Evolutionary conservation across 2,113 vertebrate genomes (phyloP).

Genomic region (Laterallus jamaicensis): DNA sequence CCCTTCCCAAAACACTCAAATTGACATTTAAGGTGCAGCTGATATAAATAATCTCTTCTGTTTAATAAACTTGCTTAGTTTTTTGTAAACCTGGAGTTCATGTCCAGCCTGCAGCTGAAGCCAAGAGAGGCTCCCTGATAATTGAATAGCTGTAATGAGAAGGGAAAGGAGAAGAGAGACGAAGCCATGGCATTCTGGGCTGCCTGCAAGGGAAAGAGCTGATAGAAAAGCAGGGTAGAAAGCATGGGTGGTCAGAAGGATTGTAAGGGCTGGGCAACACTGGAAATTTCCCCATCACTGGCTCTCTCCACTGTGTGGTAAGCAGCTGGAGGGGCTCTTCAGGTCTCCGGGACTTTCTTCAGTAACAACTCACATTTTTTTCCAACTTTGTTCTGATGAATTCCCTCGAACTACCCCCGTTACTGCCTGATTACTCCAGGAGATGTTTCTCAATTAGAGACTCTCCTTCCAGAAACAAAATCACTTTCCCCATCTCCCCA

Average conservation of each 20-base stretch:
- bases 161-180: background rate
- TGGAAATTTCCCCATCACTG: background rate
- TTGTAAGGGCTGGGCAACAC: background rate
- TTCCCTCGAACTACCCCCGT: background rate
- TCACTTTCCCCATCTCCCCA: background rate
- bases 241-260: background rate
- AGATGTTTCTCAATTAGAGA: background rate
- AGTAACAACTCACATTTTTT: background rate
- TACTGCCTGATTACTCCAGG: background rate
- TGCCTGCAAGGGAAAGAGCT: background rate
- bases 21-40: background rate
- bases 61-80: slow-evolving; percentile 46
- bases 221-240: background rate
- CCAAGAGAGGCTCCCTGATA: background rate
- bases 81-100: slow-evolving; percentile 27
- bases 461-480: background rate
- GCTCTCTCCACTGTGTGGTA: background rate
- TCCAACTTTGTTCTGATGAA: background rate
- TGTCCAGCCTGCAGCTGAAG: background rate
- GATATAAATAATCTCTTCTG: slow-evolving; percentile 38
- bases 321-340: background rate
- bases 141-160: background rate
- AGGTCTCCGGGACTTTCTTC: background rate
- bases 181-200: accelerated
- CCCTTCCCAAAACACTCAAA: slow-evolving; percentile 7